phyloP scores from a whole-genome alignment of 2,797 vertebrate genomes.

The Myotis myotis region DNA sequence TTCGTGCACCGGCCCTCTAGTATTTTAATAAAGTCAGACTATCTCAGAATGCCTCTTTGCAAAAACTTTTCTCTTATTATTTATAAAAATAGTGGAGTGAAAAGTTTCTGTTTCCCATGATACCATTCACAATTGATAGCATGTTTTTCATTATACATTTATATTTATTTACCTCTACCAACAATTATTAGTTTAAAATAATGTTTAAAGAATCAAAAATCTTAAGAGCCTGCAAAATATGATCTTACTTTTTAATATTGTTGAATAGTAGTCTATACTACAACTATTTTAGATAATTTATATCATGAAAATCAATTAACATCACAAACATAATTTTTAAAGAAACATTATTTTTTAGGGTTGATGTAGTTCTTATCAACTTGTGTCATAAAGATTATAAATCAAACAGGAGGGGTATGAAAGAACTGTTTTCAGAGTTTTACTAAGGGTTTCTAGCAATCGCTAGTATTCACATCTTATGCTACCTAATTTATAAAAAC shows the following conservation, averaged over 20 bases:
- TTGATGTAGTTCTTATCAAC: not conserved
- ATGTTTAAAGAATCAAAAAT: not conserved
- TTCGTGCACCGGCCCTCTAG: too few species aligned
- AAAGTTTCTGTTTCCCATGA: not conserved
- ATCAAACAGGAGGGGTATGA: not conserved
- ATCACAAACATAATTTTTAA: not conserved
- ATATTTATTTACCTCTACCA: not conserved
- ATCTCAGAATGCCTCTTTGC: not conserved
- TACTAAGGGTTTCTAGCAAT: not conserved
- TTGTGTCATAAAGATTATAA: not conserved
- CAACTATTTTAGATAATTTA: not conserved
- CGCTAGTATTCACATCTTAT: not conserved
- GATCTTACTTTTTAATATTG: not conserved
- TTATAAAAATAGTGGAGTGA: not conserved
- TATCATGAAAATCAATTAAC: not conserved
- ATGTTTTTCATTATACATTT: not conserved
- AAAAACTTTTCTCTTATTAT: not conserved
- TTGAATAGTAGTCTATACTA: not conserved
- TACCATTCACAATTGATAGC: not conserved
- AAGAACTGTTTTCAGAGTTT: not conserved
- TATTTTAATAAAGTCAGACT: not conserved
- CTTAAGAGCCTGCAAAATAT: not conserved
- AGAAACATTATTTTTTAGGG: not conserved
- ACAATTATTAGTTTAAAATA: not conserved
- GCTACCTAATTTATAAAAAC: not conserved